Evolutionary conservation across 2,797 vertebrate species (phyloP), one percentile per base, ranked within the genome.

Genomic region (Pangasius macronema): DNA sequence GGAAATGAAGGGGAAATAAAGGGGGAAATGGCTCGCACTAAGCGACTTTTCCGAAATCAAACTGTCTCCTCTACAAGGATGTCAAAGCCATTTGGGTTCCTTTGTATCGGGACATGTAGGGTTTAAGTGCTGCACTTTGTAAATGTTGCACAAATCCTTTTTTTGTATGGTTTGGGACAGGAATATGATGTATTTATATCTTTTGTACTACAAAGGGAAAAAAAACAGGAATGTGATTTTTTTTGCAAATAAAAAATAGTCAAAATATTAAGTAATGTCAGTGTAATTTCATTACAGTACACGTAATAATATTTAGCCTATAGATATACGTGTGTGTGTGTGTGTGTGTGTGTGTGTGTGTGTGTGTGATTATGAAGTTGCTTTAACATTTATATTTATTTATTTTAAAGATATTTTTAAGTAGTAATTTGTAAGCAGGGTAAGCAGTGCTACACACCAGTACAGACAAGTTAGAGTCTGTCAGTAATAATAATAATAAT

Each of bases 131-230:
- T 87, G 63, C 53, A 42, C 39, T 87, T 91, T 90, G 86, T 80
- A 90, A 85, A 55, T 85, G 85, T 55, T 84, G 81, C 27, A 85
- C 77, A 73, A 77, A 67, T 70, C 65, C 51, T 72, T 90, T 89
- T 83, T 86, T 46, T 42, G 24, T 88, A 82, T 85, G 73, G 83
- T 83, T 70, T 86, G 76, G 70, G 84, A 33, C n/a, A 39, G 84
- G 85, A 85, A 87, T 87, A 88, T 91, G 82, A 86, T 85, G 90
- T 85, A 87, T 92, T 92, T 92, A 88, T 93, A 90, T 49, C 10
- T 91, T 90, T 91, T 91, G 77, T 90, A 91, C 83, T 49, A 84
- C 81, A 27, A 27, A 46, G 57, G 27, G 7, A 63, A 51, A 70
- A 20, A 72, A 83, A 82, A 65, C 39, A 82, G 53, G 83, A 82